Evolutionary conservation across 1,140 invertebrate species (phyloP), one percentile per base, ranked within the genome.

Genomic region (Ganaspis sp.): DNA sequence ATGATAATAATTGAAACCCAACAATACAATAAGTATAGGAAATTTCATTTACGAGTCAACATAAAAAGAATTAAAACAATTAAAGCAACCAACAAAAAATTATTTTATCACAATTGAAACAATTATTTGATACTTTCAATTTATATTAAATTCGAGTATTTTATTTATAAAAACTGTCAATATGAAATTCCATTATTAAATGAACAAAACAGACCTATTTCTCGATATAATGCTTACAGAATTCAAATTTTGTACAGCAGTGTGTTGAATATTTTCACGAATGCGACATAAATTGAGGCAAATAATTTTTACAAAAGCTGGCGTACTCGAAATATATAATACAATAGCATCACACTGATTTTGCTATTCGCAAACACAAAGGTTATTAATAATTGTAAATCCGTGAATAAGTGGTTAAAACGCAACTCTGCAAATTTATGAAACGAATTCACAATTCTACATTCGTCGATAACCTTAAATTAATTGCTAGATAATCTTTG

Each of bases 301-400:
- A 29, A 29, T 64, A 64, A 64, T 64, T 64, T 64, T 64, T 64
- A 29, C 23, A 64, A 29, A 29, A 29, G 58, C 58, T 26, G 15
- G 12, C 58, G 23, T 6, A 26, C 58, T 29, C 23, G 23, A 12
- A 29, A 49, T n/a, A 49, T 64, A 29, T 64, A 64, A 26, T n/a
- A 8, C 26, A 64, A 64, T 29, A 64, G 23, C 23, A 21, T 29
- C 23, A 29, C 23, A 26, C 58, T 64, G 23, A 29, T 8, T 64
- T 64, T 64, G 12, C 58, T 64, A 64, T 64, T 64, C 12, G 8
- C 26, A 29, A 29, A 5, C 58, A 12, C 58, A 29, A 0, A 17
- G 58, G 58, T 64, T 64, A 29, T 29, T 64, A 64, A 29, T 64
- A 64, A 64, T 64, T 29, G 58, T 29, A 29, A 64, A 64, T 64